Conservation (phyloP, 2,797 vertebrate species). For the Onychomys torridus region DNA sequence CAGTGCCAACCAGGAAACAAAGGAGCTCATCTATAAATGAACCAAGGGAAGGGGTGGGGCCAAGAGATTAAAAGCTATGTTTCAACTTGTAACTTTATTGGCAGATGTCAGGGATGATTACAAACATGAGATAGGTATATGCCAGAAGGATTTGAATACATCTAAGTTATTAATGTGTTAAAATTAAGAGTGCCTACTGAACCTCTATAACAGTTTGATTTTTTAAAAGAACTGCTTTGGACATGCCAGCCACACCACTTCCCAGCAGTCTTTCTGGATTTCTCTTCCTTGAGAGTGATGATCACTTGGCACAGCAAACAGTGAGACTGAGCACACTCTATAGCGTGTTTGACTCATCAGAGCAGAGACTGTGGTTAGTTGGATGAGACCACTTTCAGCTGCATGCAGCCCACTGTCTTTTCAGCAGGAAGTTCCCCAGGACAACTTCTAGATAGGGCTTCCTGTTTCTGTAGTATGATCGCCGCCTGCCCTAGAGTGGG, state of each 20-base stretch:
- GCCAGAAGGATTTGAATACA: not conserved
- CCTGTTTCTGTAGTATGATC: not conserved
- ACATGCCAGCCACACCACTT: not conserved
- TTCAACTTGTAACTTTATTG: constrained; percentile 10
- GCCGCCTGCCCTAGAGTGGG: not conserved
- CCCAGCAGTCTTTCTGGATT: constrained; percentile 2
- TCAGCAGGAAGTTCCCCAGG: not conserved
- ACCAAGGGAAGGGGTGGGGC: not conserved
- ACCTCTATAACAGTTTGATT: not conserved
- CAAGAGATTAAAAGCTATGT: not conserved
- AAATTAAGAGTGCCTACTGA: not conserved
- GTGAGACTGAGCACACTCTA: not conserved
- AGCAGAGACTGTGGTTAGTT: not conserved
- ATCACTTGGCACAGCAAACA: not conserved
- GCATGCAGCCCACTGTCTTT: not conserved
- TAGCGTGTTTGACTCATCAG: not conserved
- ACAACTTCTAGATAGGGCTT: not conserved
- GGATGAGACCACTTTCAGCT: not conserved
- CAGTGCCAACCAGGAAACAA: constrained; percentile 17
- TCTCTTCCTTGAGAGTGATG: not conserved
- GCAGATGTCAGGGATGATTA: not conserved
- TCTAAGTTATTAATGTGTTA: not conserved
- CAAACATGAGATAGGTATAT: constrained; percentile 39
- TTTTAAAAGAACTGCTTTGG: not conserved
- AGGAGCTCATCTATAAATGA: not conserved